Conservation (phyloP, 1,140 invertebrate genomes). For the Sitobion miscanthi region DNA sequence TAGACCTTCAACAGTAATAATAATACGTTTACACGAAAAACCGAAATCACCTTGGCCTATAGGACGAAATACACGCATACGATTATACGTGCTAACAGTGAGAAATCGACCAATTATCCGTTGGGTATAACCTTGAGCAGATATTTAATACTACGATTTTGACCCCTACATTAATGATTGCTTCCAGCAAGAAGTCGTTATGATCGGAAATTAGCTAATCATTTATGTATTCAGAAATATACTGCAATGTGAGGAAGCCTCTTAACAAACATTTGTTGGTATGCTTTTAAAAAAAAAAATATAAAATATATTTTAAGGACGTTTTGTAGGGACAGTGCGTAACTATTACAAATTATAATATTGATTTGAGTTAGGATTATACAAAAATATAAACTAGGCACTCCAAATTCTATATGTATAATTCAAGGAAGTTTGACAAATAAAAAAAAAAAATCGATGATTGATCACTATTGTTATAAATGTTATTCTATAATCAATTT, state of each 20-base stretch:
- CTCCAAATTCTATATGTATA: not conserved
- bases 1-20: slow-evolving; percentile 9
- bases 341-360: not conserved
- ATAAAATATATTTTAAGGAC: not conserved
- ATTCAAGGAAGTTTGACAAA: not conserved
- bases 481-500: not conserved
- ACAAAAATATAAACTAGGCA: not conserved
- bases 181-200: not conserved
- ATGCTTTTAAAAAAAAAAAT: not conserved
- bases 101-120: slow-evolving; percentile 22
- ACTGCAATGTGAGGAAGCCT: not conserved
- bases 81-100: not conserved
- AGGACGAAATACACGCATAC: not conserved
- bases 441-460: not conserved
- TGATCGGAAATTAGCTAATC: not conserved
- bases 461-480: not conserved
- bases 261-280: not conserved
- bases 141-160: not conserved
- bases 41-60: slow-evolving; percentile 36
- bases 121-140: not conserved
- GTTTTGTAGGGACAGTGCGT: not conserved
- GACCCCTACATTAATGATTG: not conserved
- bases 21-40: not conserved
- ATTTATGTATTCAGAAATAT: not conserved
- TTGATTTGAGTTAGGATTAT: not conserved